Evolutionary conservation across 2,113 vertebrate genomes (phyloP).

Genomic region (Alethe castanea): DNA sequence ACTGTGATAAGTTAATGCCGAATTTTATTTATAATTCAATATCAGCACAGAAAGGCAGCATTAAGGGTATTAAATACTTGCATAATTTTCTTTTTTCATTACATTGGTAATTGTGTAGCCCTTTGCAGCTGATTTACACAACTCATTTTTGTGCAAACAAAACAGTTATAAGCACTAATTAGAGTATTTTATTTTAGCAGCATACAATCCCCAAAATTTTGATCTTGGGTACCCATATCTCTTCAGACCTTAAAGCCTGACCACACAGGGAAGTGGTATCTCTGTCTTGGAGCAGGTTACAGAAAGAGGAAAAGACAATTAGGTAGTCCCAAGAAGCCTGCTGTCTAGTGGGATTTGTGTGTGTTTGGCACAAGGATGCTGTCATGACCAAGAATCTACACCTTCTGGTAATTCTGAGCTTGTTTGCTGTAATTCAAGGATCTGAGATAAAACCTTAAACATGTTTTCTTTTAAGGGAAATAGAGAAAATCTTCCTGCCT

Average conservation of each 20-base stretch:
- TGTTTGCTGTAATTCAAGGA: not conserved
- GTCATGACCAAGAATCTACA: not conserved
- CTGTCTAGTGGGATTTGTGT: not conserved
- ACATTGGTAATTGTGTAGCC: not conserved
- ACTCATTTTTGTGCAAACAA: conserved; percentile 9
- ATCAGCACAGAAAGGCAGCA: conserved; percentile 3
- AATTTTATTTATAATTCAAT: conserved; percentile 18
- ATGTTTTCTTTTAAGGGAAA: not conserved
- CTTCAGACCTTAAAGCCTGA: not conserved
- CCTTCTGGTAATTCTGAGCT: not conserved
- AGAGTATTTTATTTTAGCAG: conserved; percentile 17
- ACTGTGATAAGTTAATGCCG: not conserved
- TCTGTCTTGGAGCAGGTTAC: not conserved
- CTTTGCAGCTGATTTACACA: conserved; percentile 28
- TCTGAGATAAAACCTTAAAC: not conserved
- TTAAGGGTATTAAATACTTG: not conserved
- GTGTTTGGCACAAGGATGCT: not conserved
- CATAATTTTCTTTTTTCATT: conserved; percentile 8
- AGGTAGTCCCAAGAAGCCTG: not conserved
- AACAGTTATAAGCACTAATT: not conserved
- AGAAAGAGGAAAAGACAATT: not conserved
- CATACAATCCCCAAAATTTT: not conserved
- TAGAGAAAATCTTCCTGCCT: not conserved
- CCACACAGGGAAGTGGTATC: not conserved
- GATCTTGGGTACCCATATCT: not conserved